A percentile compares a stretch with the other conserved stretches of the same genome.
Evolutionary conservation across 2,888 invertebrate species (phyloP).

Genomic region (Ischnus inquisitorius): DNA sequence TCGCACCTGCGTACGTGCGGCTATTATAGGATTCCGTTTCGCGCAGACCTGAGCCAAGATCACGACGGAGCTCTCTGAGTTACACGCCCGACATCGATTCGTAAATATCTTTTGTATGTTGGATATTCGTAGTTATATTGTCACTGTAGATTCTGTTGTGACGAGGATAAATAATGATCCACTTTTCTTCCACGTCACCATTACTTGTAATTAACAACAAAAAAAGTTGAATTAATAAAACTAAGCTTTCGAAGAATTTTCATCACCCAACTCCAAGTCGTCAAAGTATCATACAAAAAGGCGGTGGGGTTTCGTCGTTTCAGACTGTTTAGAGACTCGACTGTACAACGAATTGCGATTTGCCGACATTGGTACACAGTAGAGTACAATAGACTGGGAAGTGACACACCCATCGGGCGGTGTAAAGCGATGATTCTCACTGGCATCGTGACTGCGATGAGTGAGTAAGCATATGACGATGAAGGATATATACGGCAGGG

Average conservation of each 20-base stretch:
- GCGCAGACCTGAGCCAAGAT: background rate
- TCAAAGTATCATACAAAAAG: background rate
- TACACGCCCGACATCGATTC: background rate
- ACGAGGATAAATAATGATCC: too few species aligned
- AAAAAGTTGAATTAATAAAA: too few species aligned
- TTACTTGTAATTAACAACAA: too few species aligned
- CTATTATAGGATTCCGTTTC: background rate
- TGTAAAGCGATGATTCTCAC: conserved; percentile 58
- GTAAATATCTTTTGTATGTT: background rate
- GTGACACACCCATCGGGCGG: conserved; percentile 29
- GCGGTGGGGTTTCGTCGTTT: background rate
- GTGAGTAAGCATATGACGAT: conserved; percentile 50
- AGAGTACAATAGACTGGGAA: conserved; percentile 32
- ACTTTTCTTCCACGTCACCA: too few species aligned
- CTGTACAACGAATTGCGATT: background rate
- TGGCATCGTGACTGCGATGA: conserved; percentile 25
- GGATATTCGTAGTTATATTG: background rate
- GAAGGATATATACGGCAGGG: conserved; percentile 1
- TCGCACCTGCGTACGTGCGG: conserved; percentile 6
- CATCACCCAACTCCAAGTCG: background rate
- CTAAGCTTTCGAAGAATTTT: too few species aligned
- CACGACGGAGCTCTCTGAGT: background rate
- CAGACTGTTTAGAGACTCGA: background rate
- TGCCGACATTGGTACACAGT: conserved; percentile 10
- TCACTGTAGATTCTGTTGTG: background rate